phyloP scores from a whole-genome alignment of 2,113 vertebrate species.

The Microtus richardsoni region DNA sequence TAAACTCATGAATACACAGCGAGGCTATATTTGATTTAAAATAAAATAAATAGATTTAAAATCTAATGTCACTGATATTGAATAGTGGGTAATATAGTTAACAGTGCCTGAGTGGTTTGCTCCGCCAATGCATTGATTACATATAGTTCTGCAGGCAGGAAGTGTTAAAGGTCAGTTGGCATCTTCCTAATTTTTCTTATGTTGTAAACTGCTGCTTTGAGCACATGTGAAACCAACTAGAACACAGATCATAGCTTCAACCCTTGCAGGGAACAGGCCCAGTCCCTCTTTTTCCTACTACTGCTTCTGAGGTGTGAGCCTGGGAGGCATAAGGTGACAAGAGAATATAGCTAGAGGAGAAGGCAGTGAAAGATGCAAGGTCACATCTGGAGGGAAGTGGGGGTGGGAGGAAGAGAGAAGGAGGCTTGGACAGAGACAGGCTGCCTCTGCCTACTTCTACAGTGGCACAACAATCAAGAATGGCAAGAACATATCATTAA shows the following conservation, averaged over 20 bases:
- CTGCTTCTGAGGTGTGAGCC: background rate
- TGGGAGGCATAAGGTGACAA: background rate
- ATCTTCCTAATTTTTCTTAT: background rate
- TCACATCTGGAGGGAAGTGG: background rate
- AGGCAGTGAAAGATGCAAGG: background rate
- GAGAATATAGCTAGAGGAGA: background rate
- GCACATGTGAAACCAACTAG: background rate
- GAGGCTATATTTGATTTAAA: background rate
- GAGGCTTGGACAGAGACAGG: background rate
- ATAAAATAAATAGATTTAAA: background rate
- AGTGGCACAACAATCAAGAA: background rate
- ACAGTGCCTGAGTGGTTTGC: background rate
- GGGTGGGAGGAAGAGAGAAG: fast-evolving
- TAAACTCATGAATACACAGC: background rate
- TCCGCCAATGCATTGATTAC: background rate
- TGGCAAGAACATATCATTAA: background rate
- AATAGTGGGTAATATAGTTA: background rate
- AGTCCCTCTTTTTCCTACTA: background rate
- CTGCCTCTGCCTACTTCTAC: background rate
- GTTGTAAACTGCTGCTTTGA: conserved; percentile 67
- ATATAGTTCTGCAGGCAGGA: background rate
- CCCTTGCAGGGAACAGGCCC: background rate
- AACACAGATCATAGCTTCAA: background rate
- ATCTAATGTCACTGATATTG: fast-evolving
- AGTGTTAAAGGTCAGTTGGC: background rate